phyloP scores from a whole-genome alignment of 2,888 invertebrate genomes.

The Scaptomyza tumidula region DNA sequence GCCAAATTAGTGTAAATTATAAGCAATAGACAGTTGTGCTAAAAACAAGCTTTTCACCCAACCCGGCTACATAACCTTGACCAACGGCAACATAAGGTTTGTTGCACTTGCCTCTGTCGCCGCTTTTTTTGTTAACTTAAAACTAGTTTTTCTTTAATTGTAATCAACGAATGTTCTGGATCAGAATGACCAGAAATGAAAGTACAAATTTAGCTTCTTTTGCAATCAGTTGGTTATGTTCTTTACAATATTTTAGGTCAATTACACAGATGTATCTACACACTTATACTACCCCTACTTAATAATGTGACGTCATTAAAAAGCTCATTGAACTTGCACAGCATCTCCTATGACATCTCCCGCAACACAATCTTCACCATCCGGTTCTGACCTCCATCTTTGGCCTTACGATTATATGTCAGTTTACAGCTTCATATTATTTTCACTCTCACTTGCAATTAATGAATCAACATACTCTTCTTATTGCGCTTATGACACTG shows the following conservation, averaged over 20 bases:
- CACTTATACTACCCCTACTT: background rate
- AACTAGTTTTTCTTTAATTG: conserved; percentile 24
- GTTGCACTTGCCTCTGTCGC: conserved; percentile 34
- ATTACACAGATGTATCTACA: conserved; percentile 9
- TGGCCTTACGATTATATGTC: conserved; percentile 24
- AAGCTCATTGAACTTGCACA: conserved; percentile 49
- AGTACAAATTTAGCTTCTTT: background rate
- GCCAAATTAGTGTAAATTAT: conserved; percentile 12
- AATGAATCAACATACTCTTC: conserved; percentile 18
- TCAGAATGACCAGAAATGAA: background rate
- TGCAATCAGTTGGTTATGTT: conserved; percentile 8
- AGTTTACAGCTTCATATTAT: conserved; percentile 13
- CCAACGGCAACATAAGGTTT: conserved; percentile 44
- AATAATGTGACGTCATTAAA: conserved; percentile 38
- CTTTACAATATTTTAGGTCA: conserved; percentile 14
- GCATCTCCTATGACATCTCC: conserved; percentile 8
- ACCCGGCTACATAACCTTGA: conserved; percentile 48
- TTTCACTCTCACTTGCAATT: conserved; percentile 42
- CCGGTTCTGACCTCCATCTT: conserved; percentile 30
- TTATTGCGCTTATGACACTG: background rate
- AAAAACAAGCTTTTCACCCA: conserved; percentile 40
- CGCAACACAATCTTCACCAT: conserved; percentile 19
- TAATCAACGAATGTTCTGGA: conserved; percentile 22
- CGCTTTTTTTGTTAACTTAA: conserved; percentile 1
- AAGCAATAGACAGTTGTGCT: background rate